A percentile compares a stretch with the other conserved stretches of the same genome.
phyloP scores from a whole-genome alignment of 2,113 vertebrate species.

The Cygnus atratus region DNA sequence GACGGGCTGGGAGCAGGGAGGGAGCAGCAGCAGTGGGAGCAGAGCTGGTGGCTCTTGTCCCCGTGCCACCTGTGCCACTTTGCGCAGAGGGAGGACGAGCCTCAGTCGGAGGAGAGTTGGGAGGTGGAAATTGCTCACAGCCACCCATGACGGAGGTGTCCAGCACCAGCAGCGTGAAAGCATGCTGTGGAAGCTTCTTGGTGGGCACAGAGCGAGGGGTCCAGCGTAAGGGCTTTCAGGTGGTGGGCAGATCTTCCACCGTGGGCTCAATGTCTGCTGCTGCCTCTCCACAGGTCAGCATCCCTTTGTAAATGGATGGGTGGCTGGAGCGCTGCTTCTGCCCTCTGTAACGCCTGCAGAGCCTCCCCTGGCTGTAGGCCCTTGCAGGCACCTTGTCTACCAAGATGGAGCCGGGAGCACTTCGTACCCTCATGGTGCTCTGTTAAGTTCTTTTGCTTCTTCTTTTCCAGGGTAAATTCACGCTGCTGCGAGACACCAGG shows the following conservation, averaged over 20 bases:
- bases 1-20: neutral
- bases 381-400: neutral
- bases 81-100: neutral
- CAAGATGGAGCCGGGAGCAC: neutral
- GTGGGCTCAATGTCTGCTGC: rapidly evolving
- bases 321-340: neutral
- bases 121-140: neutral
- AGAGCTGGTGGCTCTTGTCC: neutral
- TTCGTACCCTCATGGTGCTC: neutral
- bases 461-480: conserved; percentile 80
- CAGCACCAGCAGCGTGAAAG: neutral
- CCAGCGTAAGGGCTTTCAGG: neutral
- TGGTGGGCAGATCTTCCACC: neutral
- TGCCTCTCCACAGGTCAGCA: rapidly evolving
- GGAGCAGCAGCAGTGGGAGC: neutral
- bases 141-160: rapidly evolving
- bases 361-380: neutral
- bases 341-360: neutral
- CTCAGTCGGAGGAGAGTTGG: neutral
- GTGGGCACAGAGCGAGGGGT: rapidly evolving
- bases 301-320: neutral
- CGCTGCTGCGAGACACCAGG: conserved; percentile 81
- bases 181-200: neutral
- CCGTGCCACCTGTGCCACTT: neutral
- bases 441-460: neutral